Base-by-base conservation (phyloP, 2,888 invertebrate species). In the Euproctis similis region DNA sequence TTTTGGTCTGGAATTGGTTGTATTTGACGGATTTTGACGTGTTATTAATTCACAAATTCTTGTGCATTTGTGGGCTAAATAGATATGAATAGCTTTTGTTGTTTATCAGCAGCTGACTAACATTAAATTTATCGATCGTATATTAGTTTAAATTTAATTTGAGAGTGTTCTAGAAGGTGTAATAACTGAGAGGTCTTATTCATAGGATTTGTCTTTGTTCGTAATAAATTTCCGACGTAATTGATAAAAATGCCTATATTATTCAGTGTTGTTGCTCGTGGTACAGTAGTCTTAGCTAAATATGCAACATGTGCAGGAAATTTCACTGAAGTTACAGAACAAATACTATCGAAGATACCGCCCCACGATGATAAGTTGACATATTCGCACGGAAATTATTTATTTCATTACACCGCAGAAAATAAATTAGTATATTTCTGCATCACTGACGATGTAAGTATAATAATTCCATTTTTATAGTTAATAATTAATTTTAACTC, bases 271-370 rank as follows among this genome's bases (percentile, higher is more conserved):
- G 91, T 98, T 42, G 90, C 96, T 8, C 87, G 97, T 39, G 95
- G 95, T 31, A 90, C 88, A 22, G 92, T 93, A 1, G 90, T 97
- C 26, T 86, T 97, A 28, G 92, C 95, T 2, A 96, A 96, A 75
- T 92, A 94, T 87, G 97, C 97, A 1, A 90, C 93, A 25, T 97
- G 96, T 71, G 90, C 93, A 36, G 97, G 97, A 8, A 97, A 98
- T 75, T 97, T 97, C 71, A 92, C 92, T 2, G 97, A 97, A 85
- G 95, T 97, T 4, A 94, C 96, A 0, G 95, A 96, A 68, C 95
- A 95, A 68, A 93, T 97, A 39, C 85, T 97, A 30, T 86, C 90
- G 1, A 95, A 93, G 78, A 97, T 97, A 60, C 89, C 93, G 10
- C 88, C 92, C n/a, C 91, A 94, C 37, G 92, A 96, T 85, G 92